Conservation (phyloP, 1,140 invertebrate genomes). For the Brachionus asplanchnoidis region DNA sequence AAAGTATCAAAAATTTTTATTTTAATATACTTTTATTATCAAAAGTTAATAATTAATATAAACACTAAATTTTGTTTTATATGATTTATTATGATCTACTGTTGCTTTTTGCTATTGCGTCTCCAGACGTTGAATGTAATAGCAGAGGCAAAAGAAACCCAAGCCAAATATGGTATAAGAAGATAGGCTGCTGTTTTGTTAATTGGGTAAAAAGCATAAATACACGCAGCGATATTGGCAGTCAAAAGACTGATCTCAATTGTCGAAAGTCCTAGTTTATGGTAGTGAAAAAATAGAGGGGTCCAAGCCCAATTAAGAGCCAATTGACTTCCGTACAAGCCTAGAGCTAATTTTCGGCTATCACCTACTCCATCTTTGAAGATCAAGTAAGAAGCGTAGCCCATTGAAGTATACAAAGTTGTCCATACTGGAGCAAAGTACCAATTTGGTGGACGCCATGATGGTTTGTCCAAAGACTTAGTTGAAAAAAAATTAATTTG, state of each 20-base stretch:
- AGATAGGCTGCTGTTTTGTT: conserved; percentile 67
- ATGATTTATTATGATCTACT: not conserved
- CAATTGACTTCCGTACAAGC: conserved; percentile 70
- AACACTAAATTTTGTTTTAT: too few species aligned
- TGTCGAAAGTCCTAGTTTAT: conserved; percentile 68
- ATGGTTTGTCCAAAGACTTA: conserved; percentile 68
- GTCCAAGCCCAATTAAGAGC: conserved; percentile 79
- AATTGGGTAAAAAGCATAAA: conserved; percentile 65
- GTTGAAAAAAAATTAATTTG: conserved; percentile 39
- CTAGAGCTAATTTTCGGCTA: conserved; percentile 57
- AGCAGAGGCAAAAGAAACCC: conserved; percentile 67
- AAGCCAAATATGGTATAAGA: conserved; percentile 72
- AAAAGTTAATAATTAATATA: too few species aligned
- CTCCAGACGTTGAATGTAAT: conserved; percentile 67
- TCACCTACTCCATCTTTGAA: not conserved
- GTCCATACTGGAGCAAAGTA: conserved; percentile 77
- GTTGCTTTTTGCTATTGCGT: conserved; percentile 54
- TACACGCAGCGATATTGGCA: conserved; percentile 63
- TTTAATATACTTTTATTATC: too few species aligned
- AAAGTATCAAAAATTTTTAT: too few species aligned
- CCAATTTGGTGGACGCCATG: conserved; percentile 74
- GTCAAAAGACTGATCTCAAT: conserved; percentile 66
- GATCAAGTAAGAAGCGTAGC: conserved; percentile 79
- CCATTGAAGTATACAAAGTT: conserved; percentile 71
- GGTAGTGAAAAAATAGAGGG: conserved; percentile 74